phyloP scores from a whole-genome alignment of 1,140 invertebrate genomes.

The Drosophila ogumai region DNA sequence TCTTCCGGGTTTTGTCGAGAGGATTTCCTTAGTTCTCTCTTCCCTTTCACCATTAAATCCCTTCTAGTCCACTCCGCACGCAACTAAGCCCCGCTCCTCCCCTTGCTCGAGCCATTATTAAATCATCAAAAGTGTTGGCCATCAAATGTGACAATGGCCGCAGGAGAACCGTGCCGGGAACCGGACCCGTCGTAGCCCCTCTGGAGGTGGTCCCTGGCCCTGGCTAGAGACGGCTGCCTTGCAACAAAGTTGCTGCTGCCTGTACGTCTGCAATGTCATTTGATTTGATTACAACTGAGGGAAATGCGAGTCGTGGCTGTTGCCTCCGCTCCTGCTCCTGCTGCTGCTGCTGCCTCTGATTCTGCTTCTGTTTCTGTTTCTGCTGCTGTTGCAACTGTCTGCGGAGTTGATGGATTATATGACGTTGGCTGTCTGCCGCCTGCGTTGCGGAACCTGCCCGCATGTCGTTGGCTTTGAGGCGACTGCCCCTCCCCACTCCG shows the following conservation, averaged over 20 bases:
- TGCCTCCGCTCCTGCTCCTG: constrained; percentile 5
- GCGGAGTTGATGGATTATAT: constrained; percentile 74
- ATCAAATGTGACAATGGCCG: constrained; percentile 75
- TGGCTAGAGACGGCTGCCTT: constrained; percentile 15
- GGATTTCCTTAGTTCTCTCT: not conserved
- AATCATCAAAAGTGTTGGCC: constrained; percentile 79
- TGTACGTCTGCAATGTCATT: constrained; percentile 68
- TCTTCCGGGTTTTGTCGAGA: constrained; percentile 14
- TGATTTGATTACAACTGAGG: constrained; percentile 76
- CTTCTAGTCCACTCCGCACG: constrained; percentile 1
- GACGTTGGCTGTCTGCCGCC: constrained; percentile 47
- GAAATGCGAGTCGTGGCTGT: constrained; percentile 45
- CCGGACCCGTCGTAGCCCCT: not conserved
- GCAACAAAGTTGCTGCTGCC: constrained; percentile 45
- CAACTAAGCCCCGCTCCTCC: not conserved
- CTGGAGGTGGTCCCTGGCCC: constrained; percentile 15
- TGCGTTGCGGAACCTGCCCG: constrained; percentile 41
- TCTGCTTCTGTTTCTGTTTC: constrained; percentile 1
- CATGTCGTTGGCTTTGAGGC: constrained; percentile 64
- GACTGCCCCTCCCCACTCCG: constrained; percentile 4
- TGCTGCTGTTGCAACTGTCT: constrained; percentile 67
- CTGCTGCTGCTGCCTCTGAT: constrained; percentile 5
- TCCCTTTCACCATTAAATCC: constrained; percentile 34
- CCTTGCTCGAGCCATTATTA: constrained; percentile 55
- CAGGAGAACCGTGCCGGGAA: not conserved